Evolutionary conservation across 2,797 vertebrate species (phyloP).

Genomic region (Gouania willdenowi): DNA sequence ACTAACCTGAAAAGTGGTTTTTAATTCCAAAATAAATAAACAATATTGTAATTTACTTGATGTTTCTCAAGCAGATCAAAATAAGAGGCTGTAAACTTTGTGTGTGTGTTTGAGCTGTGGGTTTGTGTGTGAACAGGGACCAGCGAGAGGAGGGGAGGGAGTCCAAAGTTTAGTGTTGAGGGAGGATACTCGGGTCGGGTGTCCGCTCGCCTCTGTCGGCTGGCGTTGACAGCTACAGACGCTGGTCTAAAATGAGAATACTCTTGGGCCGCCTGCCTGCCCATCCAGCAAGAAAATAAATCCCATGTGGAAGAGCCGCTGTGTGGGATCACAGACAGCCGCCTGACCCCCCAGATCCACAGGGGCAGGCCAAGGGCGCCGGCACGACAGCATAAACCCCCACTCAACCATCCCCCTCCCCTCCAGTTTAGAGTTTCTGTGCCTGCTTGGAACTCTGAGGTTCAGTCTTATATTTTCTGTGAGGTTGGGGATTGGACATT

Average conservation of each 20-base stretch:
- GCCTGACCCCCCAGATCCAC: constrained; percentile 76
- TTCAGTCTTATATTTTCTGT: constrained; percentile 42
- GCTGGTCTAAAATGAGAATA: constrained; percentile 78
- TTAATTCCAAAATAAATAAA: constrained; percentile 25
- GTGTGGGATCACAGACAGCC: constrained; percentile 79
- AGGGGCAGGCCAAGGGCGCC: constrained; percentile 76
- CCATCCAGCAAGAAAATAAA: constrained; percentile 79
- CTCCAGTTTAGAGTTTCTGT: constrained; percentile 74
- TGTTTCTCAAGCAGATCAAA: not conserved
- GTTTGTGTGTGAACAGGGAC: constrained; percentile 44
- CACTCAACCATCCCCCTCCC: constrained; percentile 32
- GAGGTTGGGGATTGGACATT: constrained; percentile 22
- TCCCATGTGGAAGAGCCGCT: constrained; percentile 77
- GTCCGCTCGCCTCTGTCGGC: constrained; percentile 73
- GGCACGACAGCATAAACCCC: constrained; percentile 68
- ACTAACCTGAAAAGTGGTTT: constrained; percentile 8
- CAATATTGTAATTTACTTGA: constrained; percentile 15
- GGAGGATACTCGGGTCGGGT: constrained; percentile 71
- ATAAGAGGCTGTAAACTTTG: constrained; percentile 15
- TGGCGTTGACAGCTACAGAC: constrained; percentile 79
- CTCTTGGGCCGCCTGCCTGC: constrained; percentile 75
- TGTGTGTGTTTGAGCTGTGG: constrained; percentile 7
- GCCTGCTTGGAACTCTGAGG: constrained; percentile 61
- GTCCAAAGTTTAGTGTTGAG: constrained; percentile 67
- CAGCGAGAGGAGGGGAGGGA: constrained; percentile 33